phyloP scores from a whole-genome alignment of 2,888 invertebrate genomes.

The Calameuta pallipes region DNA sequence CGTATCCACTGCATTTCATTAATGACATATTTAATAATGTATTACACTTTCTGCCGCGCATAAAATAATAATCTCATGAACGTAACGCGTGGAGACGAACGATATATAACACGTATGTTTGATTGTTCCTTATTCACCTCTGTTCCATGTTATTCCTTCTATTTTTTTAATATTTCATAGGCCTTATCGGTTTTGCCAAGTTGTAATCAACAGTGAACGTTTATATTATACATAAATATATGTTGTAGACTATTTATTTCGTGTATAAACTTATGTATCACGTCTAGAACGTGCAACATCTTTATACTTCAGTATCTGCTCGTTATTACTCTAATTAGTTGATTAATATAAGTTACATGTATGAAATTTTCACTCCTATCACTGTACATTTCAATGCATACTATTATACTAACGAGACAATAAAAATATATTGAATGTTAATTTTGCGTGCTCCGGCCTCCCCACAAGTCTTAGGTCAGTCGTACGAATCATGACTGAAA shows the following conservation, averaged over 20 bases:
- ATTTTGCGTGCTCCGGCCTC: not conserved
- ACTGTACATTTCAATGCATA: slow-evolving; percentile 51
- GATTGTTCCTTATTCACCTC: not conserved
- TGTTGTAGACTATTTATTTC: not conserved
- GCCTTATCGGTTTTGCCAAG: not conserved
- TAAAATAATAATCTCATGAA: not conserved
- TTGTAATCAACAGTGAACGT: not conserved
- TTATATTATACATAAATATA: not conserved
- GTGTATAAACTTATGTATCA: not conserved
- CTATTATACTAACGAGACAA: slow-evolving; percentile 59
- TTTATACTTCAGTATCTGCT: not conserved
- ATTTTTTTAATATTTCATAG: not conserved
- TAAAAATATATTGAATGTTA: slow-evolving; percentile 63
- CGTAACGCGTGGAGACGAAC: not conserved
- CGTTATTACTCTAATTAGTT: not conserved
- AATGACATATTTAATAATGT: not conserved
- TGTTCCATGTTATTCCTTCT: not conserved
- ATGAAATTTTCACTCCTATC: slow-evolving; percentile 47
- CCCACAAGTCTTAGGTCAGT: not conserved
- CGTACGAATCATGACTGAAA: not conserved
- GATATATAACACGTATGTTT: not conserved
- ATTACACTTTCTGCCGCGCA: not conserved
- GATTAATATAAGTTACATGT: not conserved
- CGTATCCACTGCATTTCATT: not conserved
- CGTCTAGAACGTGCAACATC: not conserved